A percentile compares a stretch with the other conserved stretches of the same genome.
phyloP scores from a whole-genome alignment of 2,888 invertebrate genomes.

The Chrysolina haemoptera region DNA sequence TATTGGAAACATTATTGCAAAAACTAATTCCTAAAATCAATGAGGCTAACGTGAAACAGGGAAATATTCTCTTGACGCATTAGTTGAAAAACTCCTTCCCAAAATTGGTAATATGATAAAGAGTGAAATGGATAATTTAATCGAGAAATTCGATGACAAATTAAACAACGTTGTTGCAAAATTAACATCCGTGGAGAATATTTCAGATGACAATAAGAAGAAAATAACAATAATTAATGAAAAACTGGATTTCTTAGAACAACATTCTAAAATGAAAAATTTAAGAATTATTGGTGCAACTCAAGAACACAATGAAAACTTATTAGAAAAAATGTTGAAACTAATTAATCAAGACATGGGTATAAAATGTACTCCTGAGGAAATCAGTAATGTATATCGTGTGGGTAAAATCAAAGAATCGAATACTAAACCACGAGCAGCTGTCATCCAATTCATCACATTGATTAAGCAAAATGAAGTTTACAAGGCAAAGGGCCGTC shows the following conservation, averaged over 20 bases:
- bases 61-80: background rate
- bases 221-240: conserved; percentile 15
- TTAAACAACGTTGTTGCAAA: conserved; percentile 11
- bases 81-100: background rate
- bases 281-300: background rate
- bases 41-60: conserved; percentile 4
- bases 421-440: background rate
- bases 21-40: conserved; percentile 10
- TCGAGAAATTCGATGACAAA: conserved; percentile 10
- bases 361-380: background rate
- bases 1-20: background rate
- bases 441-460: background rate
- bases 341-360: background rate
- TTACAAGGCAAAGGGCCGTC: background rate
- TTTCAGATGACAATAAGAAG: too few relatives aligned
- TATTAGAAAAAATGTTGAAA: background rate
- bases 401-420: background rate
- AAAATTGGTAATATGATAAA: conserved; percentile 7
- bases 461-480: background rate
- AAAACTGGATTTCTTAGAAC: conserved; percentile 10
- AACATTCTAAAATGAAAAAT: background rate
- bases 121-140: conserved; percentile 14
- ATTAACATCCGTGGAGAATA: conserved; percentile 11
- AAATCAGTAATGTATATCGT: background rate
- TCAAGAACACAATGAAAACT: background rate